Conservation (phyloP, 2,797 vertebrate species). For the Delichon dasypus region DNA sequence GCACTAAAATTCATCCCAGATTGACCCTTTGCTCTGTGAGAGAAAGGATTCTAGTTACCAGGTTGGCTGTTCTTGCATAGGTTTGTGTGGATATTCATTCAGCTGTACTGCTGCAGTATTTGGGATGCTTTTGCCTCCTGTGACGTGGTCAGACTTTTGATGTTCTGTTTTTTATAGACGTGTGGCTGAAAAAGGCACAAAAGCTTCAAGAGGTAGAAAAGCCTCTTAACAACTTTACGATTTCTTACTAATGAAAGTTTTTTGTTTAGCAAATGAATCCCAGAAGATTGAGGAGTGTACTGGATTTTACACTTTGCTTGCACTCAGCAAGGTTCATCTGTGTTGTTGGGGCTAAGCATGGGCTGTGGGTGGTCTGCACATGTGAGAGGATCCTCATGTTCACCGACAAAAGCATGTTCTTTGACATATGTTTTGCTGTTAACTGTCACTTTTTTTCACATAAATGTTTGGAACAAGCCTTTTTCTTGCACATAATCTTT, state of each 20-base stretch:
- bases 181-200: background rate
- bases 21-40: slow-evolving; percentile 28
- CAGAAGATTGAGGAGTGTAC: background rate
- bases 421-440: background rate
- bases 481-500: slow-evolving; percentile 31
- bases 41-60: background rate
- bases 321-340: background rate
- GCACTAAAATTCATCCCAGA: background rate
- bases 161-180: background rate
- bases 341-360: background rate
- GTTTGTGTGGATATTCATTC: background rate
- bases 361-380: background rate
- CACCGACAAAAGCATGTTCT: background rate
- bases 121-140: slow-evolving; percentile 5
- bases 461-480: slow-evolving; percentile 25
- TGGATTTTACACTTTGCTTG: slow-evolving; percentile 4
- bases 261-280: slow-evolving; percentile 48
- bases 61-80: background rate
- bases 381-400: background rate
- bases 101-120: background rate
- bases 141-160: background rate
- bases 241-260: slow-evolving; percentile 12
- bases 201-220: slow-evolving; percentile 37
- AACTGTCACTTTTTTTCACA: background rate
- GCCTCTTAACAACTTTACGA: background rate